These are phyloP conservation scores for Heteromyza rotundicornis DNA, from an alignment of 2,888 invertebrate genomes.

Conservation along the genomic window DNA sequence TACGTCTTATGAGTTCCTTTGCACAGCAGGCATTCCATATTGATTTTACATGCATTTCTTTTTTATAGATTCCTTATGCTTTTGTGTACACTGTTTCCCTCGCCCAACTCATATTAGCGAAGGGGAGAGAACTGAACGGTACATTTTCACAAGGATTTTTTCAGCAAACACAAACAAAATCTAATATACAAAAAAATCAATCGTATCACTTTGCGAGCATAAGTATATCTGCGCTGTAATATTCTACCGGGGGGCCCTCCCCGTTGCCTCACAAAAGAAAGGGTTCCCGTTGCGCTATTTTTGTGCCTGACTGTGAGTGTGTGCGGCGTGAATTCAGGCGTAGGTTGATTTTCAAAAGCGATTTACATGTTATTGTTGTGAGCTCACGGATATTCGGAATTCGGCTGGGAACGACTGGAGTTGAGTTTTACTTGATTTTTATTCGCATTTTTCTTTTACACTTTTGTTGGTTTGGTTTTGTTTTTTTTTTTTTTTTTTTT, in stretches of 20 bases:
- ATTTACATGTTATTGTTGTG: neutral
- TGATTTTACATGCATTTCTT: neutral
- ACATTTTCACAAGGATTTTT: neutral
- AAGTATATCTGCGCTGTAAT: too few species aligned
- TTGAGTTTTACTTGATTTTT: neutral
- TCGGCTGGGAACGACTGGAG: too few species aligned
- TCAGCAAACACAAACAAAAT: neutral
- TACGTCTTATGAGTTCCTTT: neutral
- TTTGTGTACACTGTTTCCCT: neutral
- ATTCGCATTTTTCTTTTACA: too few species aligned
- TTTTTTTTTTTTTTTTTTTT: neutral
- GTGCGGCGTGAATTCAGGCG: too few species aligned
- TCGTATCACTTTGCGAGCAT: neutral
- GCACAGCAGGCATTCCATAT: neutral
- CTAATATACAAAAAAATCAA: neutral
- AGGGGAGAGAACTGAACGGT: neutral
- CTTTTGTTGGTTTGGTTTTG: neutral
- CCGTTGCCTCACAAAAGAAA: too few species aligned
- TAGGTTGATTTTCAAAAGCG: neutral
- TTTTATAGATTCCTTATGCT: neutral
- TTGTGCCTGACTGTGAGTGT: too few species aligned
- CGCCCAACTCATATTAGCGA: neutral
- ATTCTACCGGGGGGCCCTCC: too few species aligned
- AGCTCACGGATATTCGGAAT: too few species aligned
- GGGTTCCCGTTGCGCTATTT: neutral